Base-by-base conservation (phyloP, 37 sponge, comb jelly and placozoan species). In the Amphimedon queenslandica region DNA sequence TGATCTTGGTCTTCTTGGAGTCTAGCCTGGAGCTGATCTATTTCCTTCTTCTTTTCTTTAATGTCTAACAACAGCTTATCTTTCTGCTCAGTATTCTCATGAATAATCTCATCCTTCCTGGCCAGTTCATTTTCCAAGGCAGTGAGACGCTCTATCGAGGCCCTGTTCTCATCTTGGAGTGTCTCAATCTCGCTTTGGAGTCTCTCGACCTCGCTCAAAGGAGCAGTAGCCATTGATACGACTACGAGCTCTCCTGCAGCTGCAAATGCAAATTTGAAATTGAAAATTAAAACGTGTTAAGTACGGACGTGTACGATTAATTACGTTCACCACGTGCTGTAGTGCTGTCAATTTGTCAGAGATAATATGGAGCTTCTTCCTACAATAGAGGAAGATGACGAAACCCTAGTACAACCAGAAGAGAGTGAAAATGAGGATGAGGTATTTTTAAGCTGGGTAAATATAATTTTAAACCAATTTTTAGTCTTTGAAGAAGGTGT, bases 321-420 rank as follows among this genome's bases (percentile, higher is more conserved):
- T 6, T 39, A 34, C 5, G 43, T 42, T 41, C n/a, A 53, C 71
- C 71, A 42, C 71, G 58, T 72, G 73, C 37, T 5, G 23, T 2
- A 31, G 5, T 10, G 75, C 18, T 37, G 57, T 42, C 25, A 20
- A 56, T 42, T n/a, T n/a, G n/a, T n/a, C n/a, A n/a, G n/a, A n/a
- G n/a, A n/a, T n/a, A n/a, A n/a, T 20, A 37, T 73, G 57, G 76
- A 76, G 30, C 71, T 94, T 51, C 40, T 87, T 1, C 64, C 72
- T 3, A 94, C 95, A 2, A 89, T 94, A 25, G 92, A 94, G 39
- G 95, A 94, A n/a, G 85, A 84, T 36, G 77, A 82, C 2, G 67
- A 40, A 24, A n/a, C n/a, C n/a, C n/a, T n/a, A n/a, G n/a, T n/a
- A n/a, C n/a, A n/a, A n/a, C n/a, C n/a, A n/a, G n/a, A n/a, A n/a